Percentiles rank a stretch among this genome's conserved stretches.
Conservation (phyloP, 2,888 invertebrate genomes). For the Archaeoteleia sp. region DNA sequence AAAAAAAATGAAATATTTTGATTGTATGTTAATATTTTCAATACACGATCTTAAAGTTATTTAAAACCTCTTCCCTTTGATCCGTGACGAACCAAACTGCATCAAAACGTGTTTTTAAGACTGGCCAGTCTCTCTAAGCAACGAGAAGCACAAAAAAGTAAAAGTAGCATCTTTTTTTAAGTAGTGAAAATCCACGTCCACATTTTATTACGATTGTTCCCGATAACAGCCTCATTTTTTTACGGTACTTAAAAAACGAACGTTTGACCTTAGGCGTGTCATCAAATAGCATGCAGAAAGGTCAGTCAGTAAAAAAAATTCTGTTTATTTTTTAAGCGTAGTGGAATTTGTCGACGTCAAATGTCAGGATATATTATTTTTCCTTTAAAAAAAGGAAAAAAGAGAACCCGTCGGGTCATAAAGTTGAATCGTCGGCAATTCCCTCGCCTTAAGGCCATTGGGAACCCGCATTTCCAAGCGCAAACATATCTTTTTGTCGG, state of each 20-base stretch:
- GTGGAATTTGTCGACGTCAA: slow-evolving; percentile 8
- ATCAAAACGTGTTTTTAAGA: no score
- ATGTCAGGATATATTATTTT: slow-evolving; percentile 15
- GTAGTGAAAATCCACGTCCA: slow-evolving; percentile 15
- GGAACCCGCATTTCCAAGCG: slow-evolving; percentile 28
- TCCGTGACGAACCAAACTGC: no score
- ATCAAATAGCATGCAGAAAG: no score
- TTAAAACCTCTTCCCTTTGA: no score
- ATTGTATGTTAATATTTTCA: no score
- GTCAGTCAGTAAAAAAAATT: no score
- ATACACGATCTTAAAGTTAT: no score
- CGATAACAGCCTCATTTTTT: slow-evolving; percentile 15
- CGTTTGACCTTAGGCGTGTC: no score
- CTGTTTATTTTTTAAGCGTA: slow-evolving; percentile 16
- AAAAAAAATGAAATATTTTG: no score
- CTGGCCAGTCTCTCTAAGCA: no score
- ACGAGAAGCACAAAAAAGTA: slow-evolving; percentile 13
- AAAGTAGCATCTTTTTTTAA: slow-evolving; percentile 13
- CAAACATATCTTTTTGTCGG: slow-evolving; percentile 3
- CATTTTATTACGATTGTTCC: slow-evolving; percentile 17
- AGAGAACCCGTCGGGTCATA: slow-evolving; percentile 37
- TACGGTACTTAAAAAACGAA: slow-evolving; percentile 9
- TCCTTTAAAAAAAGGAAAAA: slow-evolving; percentile 21
- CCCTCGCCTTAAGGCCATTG: slow-evolving; percentile 24
- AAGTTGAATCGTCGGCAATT: slow-evolving; percentile 41